Base-by-base conservation (phyloP, 2,113 vertebrate species). In the Pyxicephalus adspersus region DNA sequence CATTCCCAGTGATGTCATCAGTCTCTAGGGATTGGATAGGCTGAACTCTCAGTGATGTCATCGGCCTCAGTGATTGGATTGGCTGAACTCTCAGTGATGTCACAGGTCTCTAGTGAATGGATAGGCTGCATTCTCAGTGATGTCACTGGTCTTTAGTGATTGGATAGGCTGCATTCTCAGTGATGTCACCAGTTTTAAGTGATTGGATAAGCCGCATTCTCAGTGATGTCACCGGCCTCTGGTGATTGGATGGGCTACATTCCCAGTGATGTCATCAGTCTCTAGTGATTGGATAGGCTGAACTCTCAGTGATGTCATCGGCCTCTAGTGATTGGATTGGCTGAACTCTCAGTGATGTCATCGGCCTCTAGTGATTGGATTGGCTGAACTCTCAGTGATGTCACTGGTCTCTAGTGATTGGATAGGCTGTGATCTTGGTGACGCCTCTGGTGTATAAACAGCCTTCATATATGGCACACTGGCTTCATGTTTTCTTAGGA, bases 141-240 rank as follows among this genome's bases (percentile, higher is more conserved):
- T 34, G 28, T 19, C 63, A 34, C 28, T 18, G 63, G 28, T 34
- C 17, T 64, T 23, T 64, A 64, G 63, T 64, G 28, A 64, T 18
- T 28, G 60, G 25, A 28, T 28, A 28, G 25, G 60, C 15, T 28
- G 60, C 15, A 28, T 28, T 63, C 60, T 28, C 38, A 28, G 60
- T 63, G 60, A 63, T 63, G 60, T 63, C 60, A 28, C 60, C 64
- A 20, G 19, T 66, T 31, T 66, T n/a, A 45, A 66, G 64, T 66
- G 34, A 66, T 1, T 22, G 64, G 64, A 66, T 66, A 66, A 31
- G 31, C 20, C 15, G 31, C 7, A 45, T 45, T 66, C 64, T 66
- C 31, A 66, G 20, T 45, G 64, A 45, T 45, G 38, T 45, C 38
- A 45, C 9, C 38, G 11, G 9, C 15, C 38, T 45, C 38, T 45